Base-by-base conservation (phyloP, 53 echinoderm and acorn worm genomes). In the Glandiceps talaboti region DNA sequence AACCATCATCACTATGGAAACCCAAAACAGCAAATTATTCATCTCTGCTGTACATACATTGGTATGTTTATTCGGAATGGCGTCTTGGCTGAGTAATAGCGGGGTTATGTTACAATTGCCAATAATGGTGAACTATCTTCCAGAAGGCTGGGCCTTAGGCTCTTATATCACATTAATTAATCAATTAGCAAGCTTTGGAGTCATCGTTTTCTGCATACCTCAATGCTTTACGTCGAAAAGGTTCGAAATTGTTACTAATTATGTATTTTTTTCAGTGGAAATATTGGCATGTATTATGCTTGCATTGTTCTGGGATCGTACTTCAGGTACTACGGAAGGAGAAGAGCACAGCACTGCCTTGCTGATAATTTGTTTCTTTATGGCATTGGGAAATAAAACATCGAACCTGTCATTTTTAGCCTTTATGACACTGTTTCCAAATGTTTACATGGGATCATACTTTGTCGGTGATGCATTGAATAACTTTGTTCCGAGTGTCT, bases 101-200 rank as follows among this genome's bases (percentile, higher is more conserved):
- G 90, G 92, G 33, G 29, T 92, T 1, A 92, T 92, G 96, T 92
- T 95, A n/a, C 90, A 95, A 32, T 89, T 95, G 0, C 96, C 96
- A 0, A 85, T 92, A 20, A 77, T 95, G 20, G 96, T 95, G 14
- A 81, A 92, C 26, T 77, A 83, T 0, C 84, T 95, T 64, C 96
- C 96, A 1, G 96, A 95, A 74, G 90, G 90, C 0, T 92, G 90
- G 80, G 82, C 80, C 33, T 82, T 92, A 20, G 92, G 90, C 6
- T 90, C 92, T 26, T 95, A 92, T 64, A 84, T 95, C 31, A 88
- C 87, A 77, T 83, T 95, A 14, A 88, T 95, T 79, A 95, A 90
- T 75, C 96, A 95, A 79, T 20, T 95, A 26, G 96, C 92, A 14
- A 95, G 92, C 79, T 31, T 92, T 1, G 96, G 96, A 1, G 92